Conservation (phyloP, 2,113 vertebrate species). For the Speoplatyrhinus poulsoni region DNA sequence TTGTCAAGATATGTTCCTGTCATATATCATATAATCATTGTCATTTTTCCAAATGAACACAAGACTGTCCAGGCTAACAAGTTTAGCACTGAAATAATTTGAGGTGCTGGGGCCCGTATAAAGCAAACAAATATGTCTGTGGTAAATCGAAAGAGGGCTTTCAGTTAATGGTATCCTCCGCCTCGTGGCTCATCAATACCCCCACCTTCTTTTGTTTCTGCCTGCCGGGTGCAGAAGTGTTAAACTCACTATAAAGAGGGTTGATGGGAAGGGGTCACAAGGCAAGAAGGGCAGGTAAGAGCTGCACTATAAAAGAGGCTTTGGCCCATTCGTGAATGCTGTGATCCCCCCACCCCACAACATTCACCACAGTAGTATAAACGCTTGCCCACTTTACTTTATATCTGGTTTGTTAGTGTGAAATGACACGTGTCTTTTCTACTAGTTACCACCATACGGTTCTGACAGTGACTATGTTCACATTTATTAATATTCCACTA, state of each 20-base stretch:
- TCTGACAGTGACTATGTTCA: too few relatives aligned
- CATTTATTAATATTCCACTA: too few relatives aligned
- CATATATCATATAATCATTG: too few relatives aligned
- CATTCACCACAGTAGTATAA: slow-evolving; percentile 26
- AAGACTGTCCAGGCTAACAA: too few relatives aligned
- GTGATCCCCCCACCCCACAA: slow-evolving; percentile 33
- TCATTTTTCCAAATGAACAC: too few relatives aligned
- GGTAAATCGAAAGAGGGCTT: background rate
- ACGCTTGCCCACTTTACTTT: slow-evolving; percentile 60
- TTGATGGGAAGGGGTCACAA: slow-evolving; percentile 86
- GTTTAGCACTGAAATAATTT: too few relatives aligned
- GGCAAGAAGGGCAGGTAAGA: slow-evolving; percentile 82
- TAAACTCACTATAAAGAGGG: slow-evolving; percentile 87
- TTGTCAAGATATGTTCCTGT: too few relatives aligned
- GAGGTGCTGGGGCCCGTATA: too few relatives aligned
- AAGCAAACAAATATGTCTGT: background rate
- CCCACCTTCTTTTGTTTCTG: slow-evolving; percentile 74
- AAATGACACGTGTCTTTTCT: background rate
- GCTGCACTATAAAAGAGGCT: slow-evolving; percentile 54
- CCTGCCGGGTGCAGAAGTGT: slow-evolving; percentile 82
- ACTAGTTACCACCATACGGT: background rate
- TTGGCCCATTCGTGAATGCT: slow-evolving; percentile 61
- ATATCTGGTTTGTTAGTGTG: slow-evolving; percentile 24
- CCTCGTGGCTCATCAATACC: slow-evolving; percentile 42
- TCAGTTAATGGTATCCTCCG: slow-evolving; percentile 5